Conservation (phyloP, 2,888 invertebrate species). For the Oscheius sp. region DNA sequence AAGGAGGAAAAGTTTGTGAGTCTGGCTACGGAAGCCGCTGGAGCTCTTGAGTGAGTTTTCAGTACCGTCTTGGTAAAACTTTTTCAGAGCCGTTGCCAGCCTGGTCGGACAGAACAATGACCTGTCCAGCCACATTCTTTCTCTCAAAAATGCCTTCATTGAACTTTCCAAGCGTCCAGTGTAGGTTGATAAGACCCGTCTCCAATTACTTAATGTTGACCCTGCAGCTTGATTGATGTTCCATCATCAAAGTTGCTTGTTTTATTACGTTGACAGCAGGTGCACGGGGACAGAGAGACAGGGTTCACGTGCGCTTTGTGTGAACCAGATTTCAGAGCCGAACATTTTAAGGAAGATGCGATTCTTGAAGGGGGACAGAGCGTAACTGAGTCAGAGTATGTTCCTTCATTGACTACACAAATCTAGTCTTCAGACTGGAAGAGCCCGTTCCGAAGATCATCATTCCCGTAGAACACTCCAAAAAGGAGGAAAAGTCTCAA, state of each 20-base stretch:
- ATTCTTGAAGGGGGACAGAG: too few species aligned
- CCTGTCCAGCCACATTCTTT: background rate
- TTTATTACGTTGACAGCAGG: background rate
- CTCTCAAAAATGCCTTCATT: constrained; percentile 7
- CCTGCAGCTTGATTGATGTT: constrained; percentile 18
- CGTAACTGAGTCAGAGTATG: too few species aligned
- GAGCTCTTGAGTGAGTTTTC: constrained; percentile 6
- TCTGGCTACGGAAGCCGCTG: constrained; percentile 12
- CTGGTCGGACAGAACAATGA: background rate
- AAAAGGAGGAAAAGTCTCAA: too few species aligned
- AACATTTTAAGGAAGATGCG: background rate
- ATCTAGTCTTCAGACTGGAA: too few species aligned
- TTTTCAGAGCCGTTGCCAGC: constrained; percentile 19
- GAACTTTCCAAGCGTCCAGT: constrained; percentile 10
- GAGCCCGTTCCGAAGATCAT: too few species aligned
- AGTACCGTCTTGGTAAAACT: background rate
- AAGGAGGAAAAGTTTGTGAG: background rate
- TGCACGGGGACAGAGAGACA: background rate
- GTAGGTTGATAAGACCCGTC: constrained; percentile 14
- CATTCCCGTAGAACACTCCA: too few species aligned
- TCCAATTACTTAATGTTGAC: constrained; percentile 6
- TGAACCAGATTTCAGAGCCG: background rate
- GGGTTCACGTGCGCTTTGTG: constrained; percentile 4
- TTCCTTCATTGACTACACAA: too few species aligned
- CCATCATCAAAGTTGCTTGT: background rate